Conservation (phyloP, 2,888 invertebrate genomes). For the Heliconius erato region DNA sequence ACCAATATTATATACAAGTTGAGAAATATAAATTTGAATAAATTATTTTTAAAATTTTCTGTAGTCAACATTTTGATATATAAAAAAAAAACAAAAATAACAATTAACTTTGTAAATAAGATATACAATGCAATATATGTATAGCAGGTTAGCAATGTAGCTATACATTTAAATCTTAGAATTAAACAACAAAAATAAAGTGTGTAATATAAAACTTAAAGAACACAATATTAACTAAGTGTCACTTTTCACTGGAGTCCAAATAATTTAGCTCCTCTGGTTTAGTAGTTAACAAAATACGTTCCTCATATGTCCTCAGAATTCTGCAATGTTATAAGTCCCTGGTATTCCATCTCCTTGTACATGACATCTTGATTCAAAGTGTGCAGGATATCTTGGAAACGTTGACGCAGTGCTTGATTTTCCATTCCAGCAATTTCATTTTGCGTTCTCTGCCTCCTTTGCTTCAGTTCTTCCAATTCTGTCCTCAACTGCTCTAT, state of each 20-base stretch:
- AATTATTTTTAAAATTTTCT: background rate
- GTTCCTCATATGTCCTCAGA: conserved; percentile 74
- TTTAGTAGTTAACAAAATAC: conserved; percentile 45
- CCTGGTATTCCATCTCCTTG: conserved; percentile 89
- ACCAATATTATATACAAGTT: background rate
- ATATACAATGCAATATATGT: background rate
- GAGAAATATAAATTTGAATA: background rate
- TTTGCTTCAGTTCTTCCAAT: conserved; percentile 90
- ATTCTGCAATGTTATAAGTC: conserved; percentile 73
- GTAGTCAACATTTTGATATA: background rate
- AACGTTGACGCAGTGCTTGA: conserved; percentile 91
- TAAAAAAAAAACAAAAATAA: background rate
- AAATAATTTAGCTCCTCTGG: conserved; percentile 14
- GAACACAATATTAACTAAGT: background rate
- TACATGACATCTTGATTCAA: conserved; percentile 92
- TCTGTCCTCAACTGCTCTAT: conserved; percentile 90
- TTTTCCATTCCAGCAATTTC: conserved; percentile 95
- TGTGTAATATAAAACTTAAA: background rate
- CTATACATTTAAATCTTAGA: background rate
- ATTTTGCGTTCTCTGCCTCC: conserved; percentile 91
- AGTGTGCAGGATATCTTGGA: conserved; percentile 92
- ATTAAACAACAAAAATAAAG: conserved; percentile 1
- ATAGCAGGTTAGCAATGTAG: background rate
- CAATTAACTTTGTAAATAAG: background rate
- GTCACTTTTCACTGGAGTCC: conserved; percentile 25